Base-by-base conservation (phyloP, 2,797 vertebrate species). In the Micrastur ruficollis region DNA sequence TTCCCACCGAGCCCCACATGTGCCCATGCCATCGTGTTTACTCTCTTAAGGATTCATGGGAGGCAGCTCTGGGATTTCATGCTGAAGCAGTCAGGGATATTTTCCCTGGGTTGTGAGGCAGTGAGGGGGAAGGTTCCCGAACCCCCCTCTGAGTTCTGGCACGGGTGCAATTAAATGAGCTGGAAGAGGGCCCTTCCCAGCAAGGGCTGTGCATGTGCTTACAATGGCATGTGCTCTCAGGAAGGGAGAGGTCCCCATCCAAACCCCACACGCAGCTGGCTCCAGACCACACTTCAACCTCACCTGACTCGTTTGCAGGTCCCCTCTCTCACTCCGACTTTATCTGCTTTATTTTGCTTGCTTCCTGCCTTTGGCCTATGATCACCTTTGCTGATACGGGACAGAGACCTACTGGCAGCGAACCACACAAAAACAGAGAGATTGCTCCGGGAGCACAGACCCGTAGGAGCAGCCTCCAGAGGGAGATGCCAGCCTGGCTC, bases 111-210 rank as follows among this genome's bases (percentile, higher is more conserved):
- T 58, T 94, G 81, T 19, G 74, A 95, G 78, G 89, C 94, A 91
- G 81, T 4, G 8, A 92, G 74, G 49, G 90, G 89, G 90, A 94
- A 93, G 53, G 72, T 66, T 94, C 72, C 74, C 3, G 1, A 90
- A 12, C 71, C 89, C 90, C 89, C 82, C 82, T 93, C 81, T 0
- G 56, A 96, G 94, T 80, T 82, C 95, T 97, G 96, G 96, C 93
- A 89, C 36, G 19, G 63, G 14, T 78, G 86, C 63, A 61, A 29
- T 4, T 58, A 87, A 93, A 94, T 23, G 89, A 95, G 89, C 93
- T 95, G 95, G 55, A 34, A 84, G 50, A 83, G 65, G 67, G 79
- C 90, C 92, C 84, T 92, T 94, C 86, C 44, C 92, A 94, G 88
- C 81, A 15, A 73, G 71, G 67, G 81, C 92, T 50, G 58, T 47